These are phyloP conservation scores for Peromyscus maniculatus DNA, from an alignment of 2,113 vertebrate species.

Conservation along the genomic window DNA sequence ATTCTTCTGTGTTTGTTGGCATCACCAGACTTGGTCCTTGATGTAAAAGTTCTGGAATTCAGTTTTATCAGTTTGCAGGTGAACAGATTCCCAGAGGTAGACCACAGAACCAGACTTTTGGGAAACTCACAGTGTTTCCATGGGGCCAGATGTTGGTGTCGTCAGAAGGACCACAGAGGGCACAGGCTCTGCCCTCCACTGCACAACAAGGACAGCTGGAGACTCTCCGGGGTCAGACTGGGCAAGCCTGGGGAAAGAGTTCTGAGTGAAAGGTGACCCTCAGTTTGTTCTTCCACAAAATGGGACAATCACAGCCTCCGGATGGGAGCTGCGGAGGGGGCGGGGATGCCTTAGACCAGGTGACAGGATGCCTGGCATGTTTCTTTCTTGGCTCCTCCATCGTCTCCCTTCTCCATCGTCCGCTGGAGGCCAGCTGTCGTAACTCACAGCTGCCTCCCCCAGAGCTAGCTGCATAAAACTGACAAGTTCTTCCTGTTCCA, in stretches of 20 bases:
- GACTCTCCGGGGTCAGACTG: neutral
- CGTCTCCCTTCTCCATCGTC: neutral
- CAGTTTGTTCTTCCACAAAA: neutral
- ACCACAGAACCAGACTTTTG: neutral
- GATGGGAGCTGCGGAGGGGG: neutral
- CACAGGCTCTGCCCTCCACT: neutral
- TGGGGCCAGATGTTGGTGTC: neutral
- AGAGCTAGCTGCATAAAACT: slow-evolving; percentile 30
- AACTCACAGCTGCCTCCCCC: neutral
- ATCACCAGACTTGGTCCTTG: neutral
- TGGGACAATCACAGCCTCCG: neutral
- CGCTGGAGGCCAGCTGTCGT: neutral
- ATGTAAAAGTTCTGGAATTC: neutral
- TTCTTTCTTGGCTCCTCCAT: neutral
- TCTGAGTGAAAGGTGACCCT: neutral
- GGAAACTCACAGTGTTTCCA: neutral
- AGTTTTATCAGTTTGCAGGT: neutral
- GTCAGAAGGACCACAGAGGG: neutral
- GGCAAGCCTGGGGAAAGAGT: neutral
- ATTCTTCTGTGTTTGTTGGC: too few relatives aligned
- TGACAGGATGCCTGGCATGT: neutral
- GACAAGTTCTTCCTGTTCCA: slow-evolving; percentile 40
- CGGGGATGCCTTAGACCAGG: neutral
- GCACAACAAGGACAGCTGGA: neutral
- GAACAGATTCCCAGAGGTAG: neutral